Base-by-base conservation (phyloP, 1,140 invertebrate genomes). In the Pseudomyrmex cubaensis region DNA sequence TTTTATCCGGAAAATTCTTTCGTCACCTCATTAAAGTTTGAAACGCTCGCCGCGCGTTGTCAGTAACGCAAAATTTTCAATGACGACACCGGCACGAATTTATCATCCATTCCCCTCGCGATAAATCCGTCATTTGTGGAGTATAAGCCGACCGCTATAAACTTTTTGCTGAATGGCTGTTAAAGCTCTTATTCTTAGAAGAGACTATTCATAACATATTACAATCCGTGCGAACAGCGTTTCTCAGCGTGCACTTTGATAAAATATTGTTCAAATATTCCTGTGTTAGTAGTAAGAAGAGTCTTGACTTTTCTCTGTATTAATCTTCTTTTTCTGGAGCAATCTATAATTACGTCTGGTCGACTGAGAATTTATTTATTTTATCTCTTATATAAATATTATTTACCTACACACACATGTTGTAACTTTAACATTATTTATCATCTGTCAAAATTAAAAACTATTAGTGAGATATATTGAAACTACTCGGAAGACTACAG, bases 21-120 rank as follows among this genome's bases (percentile, higher is more conserved):
- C 56, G 66, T 72, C 44, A 59, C 54, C 66, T 80, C 66, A 80
- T 80, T 80, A 80, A 80, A 80, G 76, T 80, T 80, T 59, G 20
- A 72, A 62, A 61, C 20, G 64, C 44, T 48, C n/a, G 44, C 44
- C n/a, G 54, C 66, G 54, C 54, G 44, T 48, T 48, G 35, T 48
- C n/a, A 59, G 22, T 70, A 80, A 12, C 56, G 9, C 15, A 20
- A n/a, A 15, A 48, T 72, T 56, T 35, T 80, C 66, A n/a, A 46
- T 17, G 62, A 64, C 7, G 54, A 80, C 54, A 59, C 54, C 25
- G n/a, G 5, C 54, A 70, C 22, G 15, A 80, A 59, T 80, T 80
- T 72, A 70, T 61, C 54, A 70, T 80, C 56, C 8, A 59, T 72
- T 8, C 20, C 22, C 54, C 70, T 59, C 64, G 35, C 35, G 12